phyloP scores from a whole-genome alignment of 2,113 vertebrate species.

The Collichthys lucidus region DNA sequence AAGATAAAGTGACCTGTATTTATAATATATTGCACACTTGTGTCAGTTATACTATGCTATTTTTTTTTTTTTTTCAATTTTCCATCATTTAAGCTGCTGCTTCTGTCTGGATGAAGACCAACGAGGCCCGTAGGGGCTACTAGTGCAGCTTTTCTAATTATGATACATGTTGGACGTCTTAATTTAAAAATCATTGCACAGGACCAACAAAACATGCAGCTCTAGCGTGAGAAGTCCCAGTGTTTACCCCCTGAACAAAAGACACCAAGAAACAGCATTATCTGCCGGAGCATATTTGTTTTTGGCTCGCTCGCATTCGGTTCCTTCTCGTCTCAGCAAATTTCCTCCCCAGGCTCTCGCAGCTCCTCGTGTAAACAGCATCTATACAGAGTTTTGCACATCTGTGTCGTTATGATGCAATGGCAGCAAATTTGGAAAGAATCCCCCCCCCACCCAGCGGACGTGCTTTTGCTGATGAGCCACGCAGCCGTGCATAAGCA shows the following conservation, averaged over 20 bases:
- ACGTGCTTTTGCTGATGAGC: conserved; percentile 28
- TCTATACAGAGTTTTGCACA: conserved; percentile 17
- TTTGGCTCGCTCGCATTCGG: neutral
- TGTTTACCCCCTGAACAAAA: neutral
- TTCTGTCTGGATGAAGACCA: neutral
- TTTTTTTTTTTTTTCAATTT: neutral
- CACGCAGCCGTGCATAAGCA: neutral
- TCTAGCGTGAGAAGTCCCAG: neutral
- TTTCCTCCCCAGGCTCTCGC: conserved; percentile 7
- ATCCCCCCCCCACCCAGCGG: conserved; percentile 37
- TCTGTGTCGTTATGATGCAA: conserved; percentile 16
- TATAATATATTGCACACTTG: no score
- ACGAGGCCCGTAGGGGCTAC: neutral
- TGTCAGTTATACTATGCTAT: no score
- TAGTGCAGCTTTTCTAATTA: neutral
- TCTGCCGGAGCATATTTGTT: conserved; percentile 17
- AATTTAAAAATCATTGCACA: neutral
- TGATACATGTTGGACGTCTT: neutral
- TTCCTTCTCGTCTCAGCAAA: neutral
- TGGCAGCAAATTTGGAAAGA: conserved; percentile 11
- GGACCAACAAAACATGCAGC: neutral
- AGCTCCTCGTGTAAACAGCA: conserved; percentile 27
- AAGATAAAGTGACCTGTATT: no score
- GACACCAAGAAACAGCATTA: conserved; percentile 11
- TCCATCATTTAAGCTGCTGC: neutral